Base-by-base conservation (phyloP, 2,797 vertebrate genomes). In the Anguilla obscura region DNA sequence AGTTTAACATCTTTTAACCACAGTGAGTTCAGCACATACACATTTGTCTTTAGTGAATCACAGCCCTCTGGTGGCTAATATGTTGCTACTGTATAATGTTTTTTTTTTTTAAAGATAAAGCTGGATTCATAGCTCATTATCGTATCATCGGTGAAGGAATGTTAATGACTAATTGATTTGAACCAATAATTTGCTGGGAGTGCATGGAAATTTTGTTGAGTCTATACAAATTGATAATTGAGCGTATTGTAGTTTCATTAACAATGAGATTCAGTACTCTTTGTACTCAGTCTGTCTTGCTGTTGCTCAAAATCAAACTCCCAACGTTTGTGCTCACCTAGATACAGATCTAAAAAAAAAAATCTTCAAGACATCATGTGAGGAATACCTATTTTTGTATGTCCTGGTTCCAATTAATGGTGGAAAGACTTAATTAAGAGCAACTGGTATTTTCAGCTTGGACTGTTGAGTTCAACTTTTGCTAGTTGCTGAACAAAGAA, bases 321-420 rank as follows among this genome's bases (percentile, higher is more conserved):
- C 30, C 36, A 40, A 40, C 33, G 74, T 76, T 36, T 40, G 14
- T 76, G 33, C 14, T 76, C 74, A 76, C 74, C 74, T 76, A 76
- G 30, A 76, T 76, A 18, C 74, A 36, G 33, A 36, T 40, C 36
- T 76, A 36, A 36, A 76, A 71, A 45, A 45, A 24, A 69, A 36
- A 76, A 40, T 27, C n/a, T 33, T 27, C 27, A 40, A 1, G 24
- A 40, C 33, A 40, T 76, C 16, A 21, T 40, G 33, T 40, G 33
- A 21, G 3, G 2, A 12, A 36, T 76, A 21, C 36, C 74, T 76
- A 76, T 76, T 40, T 76, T 76, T 76, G 45, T 14, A 76, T 40
- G 74, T 76, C 74, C 74, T 76, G 33, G 74, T 76, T 76, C 74
- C 74, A 76, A 76, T 76, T 36, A 76, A 76, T 76, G 74, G 33